Conservation (phyloP, 2,113 vertebrate species). For the Silurus meridionalis region DNA sequence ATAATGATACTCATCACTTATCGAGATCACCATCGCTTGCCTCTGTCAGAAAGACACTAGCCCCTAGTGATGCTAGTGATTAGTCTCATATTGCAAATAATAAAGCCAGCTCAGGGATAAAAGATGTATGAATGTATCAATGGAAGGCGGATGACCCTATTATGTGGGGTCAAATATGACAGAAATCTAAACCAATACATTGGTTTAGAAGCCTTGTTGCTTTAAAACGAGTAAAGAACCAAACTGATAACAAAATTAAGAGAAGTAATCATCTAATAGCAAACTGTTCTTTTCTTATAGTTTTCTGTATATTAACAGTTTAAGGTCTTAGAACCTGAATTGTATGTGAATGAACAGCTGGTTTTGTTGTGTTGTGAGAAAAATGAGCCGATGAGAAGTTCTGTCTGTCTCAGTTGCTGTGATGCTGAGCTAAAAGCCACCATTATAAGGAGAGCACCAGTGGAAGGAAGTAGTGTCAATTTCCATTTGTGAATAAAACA, state of each 20-base stretch:
- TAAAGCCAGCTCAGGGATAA: slow-evolving; percentile 72
- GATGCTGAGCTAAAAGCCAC: not conserved
- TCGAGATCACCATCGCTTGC: slow-evolving; percentile 81
- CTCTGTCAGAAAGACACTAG: slow-evolving; percentile 81
- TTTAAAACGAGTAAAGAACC: not conserved
- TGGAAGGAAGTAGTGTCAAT: not conserved
- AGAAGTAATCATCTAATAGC: not conserved
- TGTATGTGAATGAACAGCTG: not conserved
- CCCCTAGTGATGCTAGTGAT: slow-evolving; percentile 80
- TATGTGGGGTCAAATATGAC: too few relatives aligned
- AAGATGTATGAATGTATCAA: not conserved
- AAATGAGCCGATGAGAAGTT: not conserved
- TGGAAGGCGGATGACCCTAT: not conserved
- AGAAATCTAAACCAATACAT: not conserved
- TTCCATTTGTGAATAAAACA: not conserved
- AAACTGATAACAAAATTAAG: not conserved
- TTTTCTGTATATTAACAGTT: not conserved
- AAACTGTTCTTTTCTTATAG: not conserved
- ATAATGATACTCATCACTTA: slow-evolving; percentile 73
- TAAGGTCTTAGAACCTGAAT: not conserved
- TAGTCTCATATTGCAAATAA: slow-evolving; percentile 78
- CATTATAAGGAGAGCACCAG: not conserved
- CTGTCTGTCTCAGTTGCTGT: not conserved
- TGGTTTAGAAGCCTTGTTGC: not conserved
- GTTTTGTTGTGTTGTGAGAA: not conserved